These are phyloP conservation scores for Pseudachorutes palmiensis DNA, from an alignment of 1,140 invertebrate genomes.

Conservation along the genomic window DNA sequence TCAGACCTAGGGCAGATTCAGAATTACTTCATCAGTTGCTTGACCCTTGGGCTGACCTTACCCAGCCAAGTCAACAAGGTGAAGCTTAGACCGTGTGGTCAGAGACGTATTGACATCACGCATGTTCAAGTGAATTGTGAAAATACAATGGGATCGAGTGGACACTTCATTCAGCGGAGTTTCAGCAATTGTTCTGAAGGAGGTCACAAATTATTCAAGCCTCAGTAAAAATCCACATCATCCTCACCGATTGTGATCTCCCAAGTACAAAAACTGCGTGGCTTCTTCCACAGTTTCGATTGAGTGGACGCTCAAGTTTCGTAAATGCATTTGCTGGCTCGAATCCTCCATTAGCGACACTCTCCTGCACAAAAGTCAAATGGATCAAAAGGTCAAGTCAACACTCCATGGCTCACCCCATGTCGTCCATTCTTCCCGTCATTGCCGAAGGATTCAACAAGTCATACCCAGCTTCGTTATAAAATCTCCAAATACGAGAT, in stretches of 20 bases:
- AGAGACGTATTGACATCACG: conserved; percentile 46
- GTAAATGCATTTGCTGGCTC: conserved; percentile 52
- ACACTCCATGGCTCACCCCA: too few relatives aligned
- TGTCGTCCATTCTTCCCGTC: conserved; percentile 49
- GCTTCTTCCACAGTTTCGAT: conserved; percentile 54
- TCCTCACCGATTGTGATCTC: conserved; percentile 51
- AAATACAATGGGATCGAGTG: conserved; percentile 60
- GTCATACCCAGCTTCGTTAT: conserved; percentile 55
- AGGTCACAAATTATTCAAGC: neutral
- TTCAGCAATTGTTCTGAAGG: conserved; percentile 52
- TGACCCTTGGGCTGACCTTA: too few relatives aligned
- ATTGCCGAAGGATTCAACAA: conserved; percentile 51
- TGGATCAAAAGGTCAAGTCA: too few relatives aligned
- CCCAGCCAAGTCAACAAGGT: conserved; percentile 60
- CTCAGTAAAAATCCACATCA: neutral
- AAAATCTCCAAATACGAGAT: conserved; percentile 52
- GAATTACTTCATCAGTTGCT: neutral
- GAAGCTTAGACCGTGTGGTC: conserved; percentile 52
- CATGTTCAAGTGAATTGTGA: conserved; percentile 53
- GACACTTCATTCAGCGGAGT: conserved; percentile 59
- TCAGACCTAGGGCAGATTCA: conserved; percentile 27
- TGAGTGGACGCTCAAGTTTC: conserved; percentile 52
- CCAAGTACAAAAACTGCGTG: conserved; percentile 52
- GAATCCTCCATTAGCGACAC: conserved; percentile 54
- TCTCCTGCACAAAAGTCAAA: conserved; percentile 41